Base-by-base conservation (phyloP, 1,140 invertebrate species). In the Chymomyza costata region DNA sequence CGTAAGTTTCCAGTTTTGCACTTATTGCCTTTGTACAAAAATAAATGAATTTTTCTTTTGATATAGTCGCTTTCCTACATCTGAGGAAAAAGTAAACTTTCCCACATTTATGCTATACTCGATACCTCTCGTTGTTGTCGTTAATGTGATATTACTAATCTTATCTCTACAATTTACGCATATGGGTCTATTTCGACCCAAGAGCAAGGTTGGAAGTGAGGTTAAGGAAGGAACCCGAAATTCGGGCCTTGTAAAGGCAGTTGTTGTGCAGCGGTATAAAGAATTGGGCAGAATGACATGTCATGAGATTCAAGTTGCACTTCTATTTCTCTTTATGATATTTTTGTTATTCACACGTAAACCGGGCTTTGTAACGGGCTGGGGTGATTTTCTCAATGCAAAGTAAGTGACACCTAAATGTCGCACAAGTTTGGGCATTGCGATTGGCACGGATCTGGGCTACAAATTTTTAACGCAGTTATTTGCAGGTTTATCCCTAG, bases 301-400 rank as follows among this genome's bases (percentile, higher is more conserved):
- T 88, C 93, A 96, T 53, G 95, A 98, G 87, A 87, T 73, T 84
- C 88, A 89, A 1, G 92, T 96, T 0, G 89, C 92, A 1, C 30
- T 90, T 2, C 83, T 95, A 15, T 97, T 97, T 80, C 52, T 94
- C 7, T 38, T 91, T 1, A 90, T 95, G 2, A 90, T 97, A 5
- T 37, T 92, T 17, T 83, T 97, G 14, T 97, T 96, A 90, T 92
- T 97, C 82, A 94, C 95, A 73, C 89, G 94, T n/a, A 90, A 91
- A 28, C 95, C 96, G 0, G 92, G 74, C 2, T 65, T 84, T 18
- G 7, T 64, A 2, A 6, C n/a, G 0, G 82, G 82, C 7, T 84
- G 82, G 82, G 57, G 16, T 0, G 53, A 78, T 10, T 16, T 60
- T 1, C n/a, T 83, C 0, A 70, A 74, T 45, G 53, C 54, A 1